Evolutionary conservation across 2,888 invertebrate species (phyloP), one percentile per base, ranked within the genome.

Genomic region (Myopa tessellatipennis): DNA sequence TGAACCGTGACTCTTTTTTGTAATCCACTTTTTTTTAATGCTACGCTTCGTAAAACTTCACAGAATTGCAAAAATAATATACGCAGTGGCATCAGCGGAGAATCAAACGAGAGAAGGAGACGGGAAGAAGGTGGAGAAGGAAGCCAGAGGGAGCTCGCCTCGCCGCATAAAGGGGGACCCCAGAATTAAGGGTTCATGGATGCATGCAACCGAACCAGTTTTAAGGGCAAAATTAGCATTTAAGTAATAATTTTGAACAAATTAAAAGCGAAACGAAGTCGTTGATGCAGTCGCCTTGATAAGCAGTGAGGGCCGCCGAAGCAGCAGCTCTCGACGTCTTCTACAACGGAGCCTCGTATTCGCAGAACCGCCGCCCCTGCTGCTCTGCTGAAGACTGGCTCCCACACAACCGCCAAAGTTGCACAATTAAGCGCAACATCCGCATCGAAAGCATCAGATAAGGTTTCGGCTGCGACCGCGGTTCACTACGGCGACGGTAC

Each of bases 381-480:
- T 60, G 1, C 26, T 26, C 18, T 26, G 60, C 26, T 26, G 18
- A 60, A 60, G 26, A n/a, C 67, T 40, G 61, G 10, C 40, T 45
- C n/a, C 6, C 68, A 18, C 0, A 36, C n/a, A 14, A 45, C 16
- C 45, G 68, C 26, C 61, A 45, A 45, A 45, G 18, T 72, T 72
- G 40, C 71, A 60, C 71, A 72, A 72, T 60, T 72, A 18, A 58
- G 58, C 60, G 60, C 71, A 36, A 72, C 71, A 34, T 71, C 58
- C 71, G 69, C 26, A 60, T 18, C 45, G 16, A 40, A 6, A 14
- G 63, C 36, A 45, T 63, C 63, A 63, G 63, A 63, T 36, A 36
- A 63, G 36, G 4, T 36, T 36, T 63, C 63, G 14, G 18, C 14
- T 36, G 34, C 18, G 26, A 60, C 60, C 60, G 18, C 26, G 18